Conservation (phyloP, 2,113 vertebrate species). For the Solenodon paradoxus region DNA sequence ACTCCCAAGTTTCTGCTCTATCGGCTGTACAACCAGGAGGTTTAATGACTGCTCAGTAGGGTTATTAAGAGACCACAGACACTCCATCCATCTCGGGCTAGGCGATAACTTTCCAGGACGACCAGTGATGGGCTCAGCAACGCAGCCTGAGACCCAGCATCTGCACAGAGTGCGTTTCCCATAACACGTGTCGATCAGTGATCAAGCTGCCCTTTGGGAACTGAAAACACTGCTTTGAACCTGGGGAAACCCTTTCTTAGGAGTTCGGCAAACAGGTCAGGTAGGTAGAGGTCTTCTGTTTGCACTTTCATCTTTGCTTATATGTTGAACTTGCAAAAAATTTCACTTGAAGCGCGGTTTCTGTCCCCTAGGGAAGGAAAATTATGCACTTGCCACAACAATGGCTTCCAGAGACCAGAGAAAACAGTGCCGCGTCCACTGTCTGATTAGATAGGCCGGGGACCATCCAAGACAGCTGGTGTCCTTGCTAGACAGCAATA, state of each 20-base stretch:
- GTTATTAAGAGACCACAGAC: not conserved
- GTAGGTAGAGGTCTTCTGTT: not conserved
- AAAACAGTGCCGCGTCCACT: not conserved
- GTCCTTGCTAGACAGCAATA: not conserved
- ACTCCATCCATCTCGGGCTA: too few species aligned
- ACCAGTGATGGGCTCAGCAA: too few species aligned
- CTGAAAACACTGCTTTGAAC: not conserved
- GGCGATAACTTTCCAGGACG: too few species aligned
- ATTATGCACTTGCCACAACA: not conserved
- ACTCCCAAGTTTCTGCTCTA: not conserved
- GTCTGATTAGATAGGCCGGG: not conserved
- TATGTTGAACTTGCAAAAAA: not conserved
- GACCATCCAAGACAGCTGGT: too few species aligned
- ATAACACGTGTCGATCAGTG: too few species aligned
- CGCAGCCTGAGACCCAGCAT: not conserved
- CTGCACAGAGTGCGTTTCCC: not conserved
- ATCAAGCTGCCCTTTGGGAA: not conserved
- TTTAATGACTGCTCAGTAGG: not conserved
- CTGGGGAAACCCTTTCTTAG: not conserved
- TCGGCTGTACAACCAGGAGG: not conserved
- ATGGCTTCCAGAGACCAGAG: not conserved
- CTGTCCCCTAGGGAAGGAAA: not conserved
- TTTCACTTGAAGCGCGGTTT: conserved; percentile 4
- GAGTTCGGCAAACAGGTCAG: not conserved
- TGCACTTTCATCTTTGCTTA: not conserved